Evolutionary conservation across 1,140 invertebrate genomes (phyloP).

Genomic region (Bombus vancouverensis): DNA sequence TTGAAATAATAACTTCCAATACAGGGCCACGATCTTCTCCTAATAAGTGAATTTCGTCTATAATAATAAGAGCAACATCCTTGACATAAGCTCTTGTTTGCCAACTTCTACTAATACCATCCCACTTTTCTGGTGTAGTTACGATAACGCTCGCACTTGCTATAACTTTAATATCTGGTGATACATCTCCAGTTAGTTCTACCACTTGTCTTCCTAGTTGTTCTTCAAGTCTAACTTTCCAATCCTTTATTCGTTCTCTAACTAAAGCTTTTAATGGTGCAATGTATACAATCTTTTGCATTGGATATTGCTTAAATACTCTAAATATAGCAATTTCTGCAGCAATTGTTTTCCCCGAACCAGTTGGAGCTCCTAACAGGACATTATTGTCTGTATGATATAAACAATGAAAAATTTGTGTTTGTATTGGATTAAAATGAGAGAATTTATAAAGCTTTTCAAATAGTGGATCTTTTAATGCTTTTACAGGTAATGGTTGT

Average conservation of each 20-base stretch:
- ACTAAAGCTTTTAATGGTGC: constrained; percentile 99
- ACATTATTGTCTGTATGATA: constrained; percentile 98
- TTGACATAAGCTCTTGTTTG: constrained; percentile 97
- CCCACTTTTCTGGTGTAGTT: constrained; percentile 99
- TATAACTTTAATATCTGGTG: constrained; percentile 95
- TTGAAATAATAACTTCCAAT: constrained; percentile 92
- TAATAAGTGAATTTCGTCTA: constrained; percentile 99
- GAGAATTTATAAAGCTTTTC: constrained; percentile 95
- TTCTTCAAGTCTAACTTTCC: constrained; percentile 94
- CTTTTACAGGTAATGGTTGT: constrained; percentile 93
- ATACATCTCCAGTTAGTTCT: constrained; percentile 98
- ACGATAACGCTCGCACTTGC: constrained; percentile 95
- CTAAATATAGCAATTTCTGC: constrained; percentile 99
- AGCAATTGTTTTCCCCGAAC: constrained; percentile 99
- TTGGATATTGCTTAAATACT: constrained; percentile 92
- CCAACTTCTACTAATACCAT: constrained; percentile 98
- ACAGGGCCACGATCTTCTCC: constrained; percentile 94
- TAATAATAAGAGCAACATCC: constrained; percentile 96
- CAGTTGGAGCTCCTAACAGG: constrained; percentile 97
- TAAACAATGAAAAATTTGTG: constrained; percentile 98
- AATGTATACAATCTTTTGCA: constrained; percentile 97
- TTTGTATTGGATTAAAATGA: constrained; percentile 99
- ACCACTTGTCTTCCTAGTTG: constrained; percentile 93
- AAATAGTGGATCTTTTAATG: constrained; percentile 89
- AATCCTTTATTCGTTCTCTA: constrained; percentile 97